Percentiles rank a stretch among this genome's conserved stretches.
These are phyloP conservation scores for Geotria australis DNA, from an alignment of 2,797 vertebrate species.

Conservation along the genomic window DNA sequence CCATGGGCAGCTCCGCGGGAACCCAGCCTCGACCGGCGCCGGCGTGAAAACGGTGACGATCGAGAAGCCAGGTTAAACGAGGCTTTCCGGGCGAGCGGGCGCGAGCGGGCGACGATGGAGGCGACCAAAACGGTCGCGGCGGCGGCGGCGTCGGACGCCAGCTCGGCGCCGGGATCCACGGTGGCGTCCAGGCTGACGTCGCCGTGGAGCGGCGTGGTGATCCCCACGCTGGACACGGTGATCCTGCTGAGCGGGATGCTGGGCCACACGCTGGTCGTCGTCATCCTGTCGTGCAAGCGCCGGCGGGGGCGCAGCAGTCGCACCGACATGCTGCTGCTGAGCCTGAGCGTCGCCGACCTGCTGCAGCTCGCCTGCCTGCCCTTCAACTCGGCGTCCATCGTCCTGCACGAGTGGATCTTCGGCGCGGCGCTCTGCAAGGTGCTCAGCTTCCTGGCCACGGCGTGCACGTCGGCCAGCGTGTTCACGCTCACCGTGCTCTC, in stretches of 20 bases:
- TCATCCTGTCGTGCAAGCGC: conserved; percentile 7
- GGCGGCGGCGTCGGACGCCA: too few relatives aligned
- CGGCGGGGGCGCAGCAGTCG: conserved; percentile 4
- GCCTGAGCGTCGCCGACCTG: conserved; percentile 18
- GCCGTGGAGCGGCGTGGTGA: conserved; percentile 2
- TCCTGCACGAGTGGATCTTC: conserved; percentile 22
- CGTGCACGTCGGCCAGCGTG: conserved; percentile 17
- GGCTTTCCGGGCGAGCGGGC: too few relatives aligned
- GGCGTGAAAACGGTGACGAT: too few relatives aligned
- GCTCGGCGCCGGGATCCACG: too few relatives aligned
- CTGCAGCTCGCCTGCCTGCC: conserved; percentile 12
- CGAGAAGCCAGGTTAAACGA: too few relatives aligned
- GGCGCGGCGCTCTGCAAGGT: conserved; percentile 18
- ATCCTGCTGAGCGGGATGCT: conserved; percentile 18
- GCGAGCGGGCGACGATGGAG: too few relatives aligned
- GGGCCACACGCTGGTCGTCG: conserved; percentile 20
- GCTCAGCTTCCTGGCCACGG: conserved; percentile 23
- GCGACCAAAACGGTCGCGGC: too few relatives aligned
- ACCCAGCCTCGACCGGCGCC: too few relatives aligned
- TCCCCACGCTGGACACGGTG: conserved; percentile 16
- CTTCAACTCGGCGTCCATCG: conserved; percentile 23
- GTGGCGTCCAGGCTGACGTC: too few relatives aligned
- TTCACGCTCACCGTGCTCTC: conserved; percentile 23
- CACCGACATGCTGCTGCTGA: conserved; percentile 21
- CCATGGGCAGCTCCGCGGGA: too few relatives aligned